phyloP scores from a whole-genome alignment of 92 coral and sea anemone species.

The Porites divaricata region DNA sequence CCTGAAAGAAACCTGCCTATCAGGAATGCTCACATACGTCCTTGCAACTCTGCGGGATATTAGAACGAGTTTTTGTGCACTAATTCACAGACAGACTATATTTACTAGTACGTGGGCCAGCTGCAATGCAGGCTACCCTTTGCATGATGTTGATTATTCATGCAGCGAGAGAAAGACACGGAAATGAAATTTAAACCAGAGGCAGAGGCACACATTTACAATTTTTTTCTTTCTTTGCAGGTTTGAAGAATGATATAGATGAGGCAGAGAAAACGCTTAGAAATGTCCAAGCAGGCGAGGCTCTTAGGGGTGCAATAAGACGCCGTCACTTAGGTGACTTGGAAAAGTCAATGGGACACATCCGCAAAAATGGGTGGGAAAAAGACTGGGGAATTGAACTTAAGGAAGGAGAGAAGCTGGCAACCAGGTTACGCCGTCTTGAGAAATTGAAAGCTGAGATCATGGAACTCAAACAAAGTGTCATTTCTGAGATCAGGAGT shows the following conservation, averaged over 20 bases:
- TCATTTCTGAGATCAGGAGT: constrained; percentile 94
- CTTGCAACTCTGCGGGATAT: too few relatives aligned
- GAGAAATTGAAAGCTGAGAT: constrained; percentile 93
- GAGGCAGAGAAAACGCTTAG: constrained; percentile 85
- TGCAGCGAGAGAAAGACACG: too few relatives aligned
- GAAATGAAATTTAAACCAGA: too few relatives aligned
- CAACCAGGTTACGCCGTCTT: constrained; percentile 84
- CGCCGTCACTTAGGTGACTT: constrained; percentile 81
- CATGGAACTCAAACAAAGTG: constrained; percentile 95
- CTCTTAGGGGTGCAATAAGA: constrained; percentile 83
- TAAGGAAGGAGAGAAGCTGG: constrained; percentile 91
- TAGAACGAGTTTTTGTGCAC: too few relatives aligned
- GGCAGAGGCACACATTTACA: neutral
- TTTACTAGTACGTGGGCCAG: too few relatives aligned
- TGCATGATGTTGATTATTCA: too few relatives aligned
- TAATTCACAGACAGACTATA: too few relatives aligned
- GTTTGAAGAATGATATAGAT: constrained; percentile 86
- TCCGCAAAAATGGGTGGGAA: constrained; percentile 86
- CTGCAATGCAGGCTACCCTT: too few relatives aligned
- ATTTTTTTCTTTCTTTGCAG: constrained; percentile 21
- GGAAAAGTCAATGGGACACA: constrained; percentile 84
- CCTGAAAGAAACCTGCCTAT: too few relatives aligned
- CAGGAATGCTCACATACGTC: too few relatives aligned
- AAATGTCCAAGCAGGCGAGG: constrained; percentile 92
- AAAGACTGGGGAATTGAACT: constrained; percentile 90